Base-by-base conservation (phyloP, 2,888 invertebrate genomes). In the Rhingia campestris region DNA sequence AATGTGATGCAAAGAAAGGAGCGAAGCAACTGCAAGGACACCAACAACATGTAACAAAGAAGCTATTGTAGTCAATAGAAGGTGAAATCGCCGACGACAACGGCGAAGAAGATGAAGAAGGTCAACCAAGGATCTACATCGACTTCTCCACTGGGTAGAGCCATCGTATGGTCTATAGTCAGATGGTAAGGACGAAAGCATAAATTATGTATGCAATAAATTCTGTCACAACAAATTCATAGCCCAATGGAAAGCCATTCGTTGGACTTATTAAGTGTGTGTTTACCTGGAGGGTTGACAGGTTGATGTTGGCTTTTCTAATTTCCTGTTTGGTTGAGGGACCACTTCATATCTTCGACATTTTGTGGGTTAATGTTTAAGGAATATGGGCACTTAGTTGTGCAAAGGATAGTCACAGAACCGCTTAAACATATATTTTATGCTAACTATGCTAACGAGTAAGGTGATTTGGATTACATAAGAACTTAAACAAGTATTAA, bases 171-270 rank as follows among this genome's bases (percentile, higher is more conserved):
- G 39, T 56, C 12, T 32, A 49, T 10, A 3, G 35, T 6, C 5
- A 43, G 9, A 53, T 22, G 39, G 37, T 39, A 39, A 12, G 58
- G 58, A 43, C 12, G 22, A 45, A 59, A 41, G 72, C 63, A 73
- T 82, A 77, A 77, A 77, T 82, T 77, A 82, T 82, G 82, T 73
- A 77, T 77, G 77, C 77, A 82, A 82, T 82, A 82, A 82, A 77
- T 82, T 77, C 51, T 77, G 77, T 64, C 77, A 77, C 82, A 82
- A 82, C 81, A 77, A 77, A 77, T 77, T 73, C 77, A 41, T 64
- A 43, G 67, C 67, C 66, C 30, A 67, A 22, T 56, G 39, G 56
- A 67, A 61, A 69, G 69, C 64, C 67, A 67, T 82, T 67, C 39
- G 51, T 47, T n/a, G 41, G 37, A 32, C 81, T 76, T 66, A 72